Evolutionary conservation across 2,888 invertebrate species (phyloP), one percentile per base, ranked within the genome.

Genomic region (Amblyjoppa fuscipennis): DNA sequence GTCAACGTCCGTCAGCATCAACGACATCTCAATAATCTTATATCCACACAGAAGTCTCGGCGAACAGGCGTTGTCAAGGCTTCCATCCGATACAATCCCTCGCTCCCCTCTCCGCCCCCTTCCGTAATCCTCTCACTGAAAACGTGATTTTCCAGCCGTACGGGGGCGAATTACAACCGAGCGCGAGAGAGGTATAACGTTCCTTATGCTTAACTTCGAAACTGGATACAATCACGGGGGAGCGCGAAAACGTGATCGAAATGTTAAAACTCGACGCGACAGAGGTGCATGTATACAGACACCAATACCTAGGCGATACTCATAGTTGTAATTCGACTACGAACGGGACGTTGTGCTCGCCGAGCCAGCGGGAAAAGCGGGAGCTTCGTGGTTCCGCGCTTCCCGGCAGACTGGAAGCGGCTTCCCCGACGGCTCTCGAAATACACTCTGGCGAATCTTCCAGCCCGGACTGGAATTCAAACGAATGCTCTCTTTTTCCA

Each of bases 231-330:
- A 81, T 77, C 71, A 74, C 53, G 74, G 51, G 25, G 20, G 61
- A 56, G 76, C 76, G 64, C 53, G 74, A 81, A 83, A 78, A 87
- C 85, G 83, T 85, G 87, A 83, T 80, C 66, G 59, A 75, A 87
- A 69, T 87, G 61, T 82, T 80, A 53, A 85, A 83, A 74, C 41
- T 56, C 68, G 64, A 20, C 59, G 34, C 53, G 61, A 20, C 70
- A 71, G 31, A 49, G 31, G 51, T 53, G 70, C 31, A 45, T 45
- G 61, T 70, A 53, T 38, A 59, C 3, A 20, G 20, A 13, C 9
- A 70, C 38, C 38, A 4, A 38, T 0, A 38, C 38, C 7, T 38
- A 38, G 9, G 38, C 9, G 2, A 2, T 9, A 38, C 9, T 4
- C 4, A 45, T 45, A 45, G 45, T 13, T 13, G 61, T 31, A 61